phyloP scores from a whole-genome alignment of 2,797 vertebrate genomes.

The Geotrypetes seraphini region DNA sequence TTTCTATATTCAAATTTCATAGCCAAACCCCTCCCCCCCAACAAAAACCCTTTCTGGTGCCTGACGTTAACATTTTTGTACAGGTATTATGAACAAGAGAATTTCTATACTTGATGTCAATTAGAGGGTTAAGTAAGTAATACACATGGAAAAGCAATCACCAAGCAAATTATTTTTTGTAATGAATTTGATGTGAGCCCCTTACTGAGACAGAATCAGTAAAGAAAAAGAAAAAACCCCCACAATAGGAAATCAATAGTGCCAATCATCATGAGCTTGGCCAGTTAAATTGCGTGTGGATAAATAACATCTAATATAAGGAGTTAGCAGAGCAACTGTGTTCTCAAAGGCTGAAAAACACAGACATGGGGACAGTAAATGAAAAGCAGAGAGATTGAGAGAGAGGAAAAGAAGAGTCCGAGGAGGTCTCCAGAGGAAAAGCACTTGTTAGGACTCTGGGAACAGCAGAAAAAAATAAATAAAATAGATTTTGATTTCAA shows the following conservation, averaged over 20 bases:
- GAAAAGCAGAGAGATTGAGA: too few species aligned
- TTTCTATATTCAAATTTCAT: too few species aligned
- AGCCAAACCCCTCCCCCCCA: too few species aligned
- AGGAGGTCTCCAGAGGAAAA: slow-evolving; percentile 45
- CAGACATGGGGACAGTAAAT: slow-evolving; percentile 32
- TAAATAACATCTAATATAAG: slow-evolving; percentile 5
- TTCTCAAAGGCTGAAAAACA: slow-evolving; percentile 27
- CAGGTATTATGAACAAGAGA: too few species aligned
- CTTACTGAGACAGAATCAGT: background rate
- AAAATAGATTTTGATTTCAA: slow-evolving; percentile 38
- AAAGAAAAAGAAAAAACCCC: background rate
- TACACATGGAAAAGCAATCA: too few species aligned
- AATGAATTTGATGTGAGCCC: slow-evolving; percentile 3
- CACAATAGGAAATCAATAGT: background rate
- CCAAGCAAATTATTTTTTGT: background rate
- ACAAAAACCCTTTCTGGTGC: too few species aligned
- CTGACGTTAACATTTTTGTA: too few species aligned
- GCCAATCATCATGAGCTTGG: background rate
- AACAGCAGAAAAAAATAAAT: slow-evolving; percentile 30
- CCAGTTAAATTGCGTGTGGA: too few species aligned
- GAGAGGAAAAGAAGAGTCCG: slow-evolving; percentile 33
- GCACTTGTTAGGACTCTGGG: slow-evolving; percentile 37
- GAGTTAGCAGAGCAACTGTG: slow-evolving; percentile 10
- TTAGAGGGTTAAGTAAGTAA: too few species aligned
- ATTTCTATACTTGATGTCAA: too few species aligned